A percentile compares a stretch with the other conserved stretches of the same genome.
phyloP scores from a whole-genome alignment of 1,140 invertebrate species.

The Formica exsecta region DNA sequence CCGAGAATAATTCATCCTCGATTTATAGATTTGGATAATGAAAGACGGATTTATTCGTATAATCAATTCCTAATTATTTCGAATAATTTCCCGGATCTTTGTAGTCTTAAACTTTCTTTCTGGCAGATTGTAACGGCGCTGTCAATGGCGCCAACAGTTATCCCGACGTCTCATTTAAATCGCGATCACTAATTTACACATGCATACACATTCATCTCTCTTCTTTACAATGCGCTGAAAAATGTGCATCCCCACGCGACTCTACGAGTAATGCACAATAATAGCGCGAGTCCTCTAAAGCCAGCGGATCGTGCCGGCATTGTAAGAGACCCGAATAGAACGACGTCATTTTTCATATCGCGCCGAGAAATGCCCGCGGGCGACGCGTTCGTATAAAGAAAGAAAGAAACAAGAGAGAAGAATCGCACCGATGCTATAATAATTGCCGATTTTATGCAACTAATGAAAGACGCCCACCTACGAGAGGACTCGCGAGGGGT shows the following conservation, averaged over 20 bases:
- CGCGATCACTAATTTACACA: neutral
- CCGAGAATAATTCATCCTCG: too few species aligned
- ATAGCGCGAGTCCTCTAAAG: neutral
- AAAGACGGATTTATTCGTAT: neutral
- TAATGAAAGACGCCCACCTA: slow-evolving; percentile 5
- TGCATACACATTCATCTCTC: neutral
- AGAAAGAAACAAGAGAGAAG: neutral
- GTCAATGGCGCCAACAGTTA: slow-evolving; percentile 11
- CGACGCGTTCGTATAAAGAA: neutral
- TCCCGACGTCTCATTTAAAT: slow-evolving; percentile 11
- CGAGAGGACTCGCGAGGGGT: neutral
- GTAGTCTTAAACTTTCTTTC: neutral
- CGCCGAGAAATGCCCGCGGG: slow-evolving; percentile 11
- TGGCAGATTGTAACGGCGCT: neutral
- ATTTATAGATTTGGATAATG: neutral
- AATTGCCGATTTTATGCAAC: slow-evolving; percentile 34
- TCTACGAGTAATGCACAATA: slow-evolving; percentile 7
- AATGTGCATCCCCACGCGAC: slow-evolving; percentile 2
- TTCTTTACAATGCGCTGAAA: slow-evolving; percentile 18
- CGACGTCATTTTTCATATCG: slow-evolving; percentile 29
- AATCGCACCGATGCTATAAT: slow-evolving; percentile 21
- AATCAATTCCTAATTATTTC: neutral
- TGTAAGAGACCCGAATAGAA: neutral
- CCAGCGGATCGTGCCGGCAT: neutral
- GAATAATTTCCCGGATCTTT: neutral